These are phyloP conservation scores for Sylvilagus floridanus DNA, from an alignment of 2,797 vertebrate genomes.

Conservation along the genomic window DNA sequence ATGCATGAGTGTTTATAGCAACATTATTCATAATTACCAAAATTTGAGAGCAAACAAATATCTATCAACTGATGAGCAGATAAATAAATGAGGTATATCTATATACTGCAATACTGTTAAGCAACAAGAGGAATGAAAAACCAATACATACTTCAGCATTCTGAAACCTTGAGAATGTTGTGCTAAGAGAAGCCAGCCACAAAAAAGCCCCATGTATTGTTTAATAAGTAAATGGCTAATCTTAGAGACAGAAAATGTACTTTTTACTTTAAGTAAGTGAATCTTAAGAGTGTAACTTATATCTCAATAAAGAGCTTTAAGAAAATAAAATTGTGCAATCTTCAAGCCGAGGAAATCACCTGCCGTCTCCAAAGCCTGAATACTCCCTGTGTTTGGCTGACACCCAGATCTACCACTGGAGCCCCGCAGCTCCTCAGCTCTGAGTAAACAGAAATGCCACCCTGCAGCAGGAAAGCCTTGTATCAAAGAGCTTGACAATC, in stretches of 20 bases:
- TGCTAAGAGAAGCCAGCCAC: not conserved
- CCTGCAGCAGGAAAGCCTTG: not conserved
- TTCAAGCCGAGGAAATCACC: not conserved
- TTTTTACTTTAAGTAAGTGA: slow-evolving; percentile 16
- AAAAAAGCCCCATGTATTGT: not conserved
- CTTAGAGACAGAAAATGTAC: not conserved
- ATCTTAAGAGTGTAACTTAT: not conserved
- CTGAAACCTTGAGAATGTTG: not conserved
- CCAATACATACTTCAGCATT: not conserved
- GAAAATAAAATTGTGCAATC: not conserved
- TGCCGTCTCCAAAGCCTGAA: not conserved
- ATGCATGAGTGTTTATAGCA: not conserved
- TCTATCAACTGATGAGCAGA: not conserved
- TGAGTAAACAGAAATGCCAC: not conserved
- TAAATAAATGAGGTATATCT: not conserved
- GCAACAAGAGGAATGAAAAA: not conserved
- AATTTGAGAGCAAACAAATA: not conserved
- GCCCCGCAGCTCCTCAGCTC: not conserved
- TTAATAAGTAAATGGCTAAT: not conserved
- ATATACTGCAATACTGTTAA: not conserved
- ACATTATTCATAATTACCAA: not conserved
- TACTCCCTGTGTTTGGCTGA: not conserved
- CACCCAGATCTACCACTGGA: not conserved
- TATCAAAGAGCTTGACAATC: not conserved
- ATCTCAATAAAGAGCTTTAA: not conserved